Evolutionary conservation across 2,888 invertebrate species (phyloP).

Genomic region (Eustalomyia histrio): DNA sequence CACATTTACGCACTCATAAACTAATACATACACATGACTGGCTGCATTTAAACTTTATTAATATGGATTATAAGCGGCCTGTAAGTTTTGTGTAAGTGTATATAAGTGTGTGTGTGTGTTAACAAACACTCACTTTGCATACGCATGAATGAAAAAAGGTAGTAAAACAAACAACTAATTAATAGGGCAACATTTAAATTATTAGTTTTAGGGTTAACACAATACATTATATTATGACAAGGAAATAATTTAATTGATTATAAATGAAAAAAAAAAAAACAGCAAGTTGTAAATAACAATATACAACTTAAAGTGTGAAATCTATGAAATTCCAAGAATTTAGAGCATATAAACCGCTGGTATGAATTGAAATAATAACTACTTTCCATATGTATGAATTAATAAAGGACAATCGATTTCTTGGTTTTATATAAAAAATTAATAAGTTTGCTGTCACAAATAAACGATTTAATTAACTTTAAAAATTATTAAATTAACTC

Average conservation of each 20-base stretch:
- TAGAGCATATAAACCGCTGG: too few species aligned
- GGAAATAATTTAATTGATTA: background rate
- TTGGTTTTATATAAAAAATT: too few species aligned
- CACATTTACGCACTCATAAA: background rate
- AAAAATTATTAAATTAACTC: too few species aligned
- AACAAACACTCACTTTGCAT: constrained; percentile 27
- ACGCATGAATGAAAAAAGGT: constrained; percentile 24
- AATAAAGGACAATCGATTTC: too few species aligned
- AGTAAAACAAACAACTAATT: constrained; percentile 50
- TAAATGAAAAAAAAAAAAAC: background rate
- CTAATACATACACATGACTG: constrained; percentile 14
- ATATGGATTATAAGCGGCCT: constrained; percentile 32
- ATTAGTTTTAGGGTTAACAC: constrained; percentile 53
- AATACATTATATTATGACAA: constrained; percentile 32
- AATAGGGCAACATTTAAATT: constrained; percentile 56
- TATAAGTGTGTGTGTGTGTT: background rate
- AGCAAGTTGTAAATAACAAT: too few species aligned
- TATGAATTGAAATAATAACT: too few species aligned
- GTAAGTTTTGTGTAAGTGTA: constrained; percentile 3
- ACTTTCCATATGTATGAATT: too few species aligned
- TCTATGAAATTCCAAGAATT: too few species aligned
- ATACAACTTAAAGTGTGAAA: too few species aligned
- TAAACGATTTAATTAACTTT: too few species aligned
- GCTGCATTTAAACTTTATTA: constrained; percentile 41
- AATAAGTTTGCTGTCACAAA: too few species aligned